These are phyloP conservation scores for Oophaga sylvatica DNA, from an alignment of 2,797 vertebrate species.

Conservation along the genomic window DNA sequence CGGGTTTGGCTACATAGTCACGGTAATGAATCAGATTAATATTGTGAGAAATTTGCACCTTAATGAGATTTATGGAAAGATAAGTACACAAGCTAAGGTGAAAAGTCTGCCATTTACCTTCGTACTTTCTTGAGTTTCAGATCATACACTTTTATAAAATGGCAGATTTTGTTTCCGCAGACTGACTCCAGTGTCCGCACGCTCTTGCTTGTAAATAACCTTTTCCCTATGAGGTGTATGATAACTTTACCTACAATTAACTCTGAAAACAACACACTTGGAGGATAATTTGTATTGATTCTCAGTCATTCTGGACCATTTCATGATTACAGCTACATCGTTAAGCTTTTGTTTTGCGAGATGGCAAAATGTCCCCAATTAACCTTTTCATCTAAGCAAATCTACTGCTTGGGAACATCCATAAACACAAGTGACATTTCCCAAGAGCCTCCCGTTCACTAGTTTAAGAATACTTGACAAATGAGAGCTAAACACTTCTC, in stretches of 20 bases:
- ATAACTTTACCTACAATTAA: conserved; percentile 53
- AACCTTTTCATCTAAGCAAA: conserved; percentile 60
- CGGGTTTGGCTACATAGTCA: no score
- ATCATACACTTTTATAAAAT: neutral
- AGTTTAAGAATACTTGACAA: conserved; percentile 26
- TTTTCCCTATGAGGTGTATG: conserved; percentile 38
- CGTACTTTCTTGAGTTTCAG: neutral
- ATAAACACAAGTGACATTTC: conserved; percentile 55
- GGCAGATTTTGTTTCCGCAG: neutral
- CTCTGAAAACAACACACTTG: conserved; percentile 44
- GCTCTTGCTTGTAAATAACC: conserved; percentile 41
- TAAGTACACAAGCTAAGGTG: no score
- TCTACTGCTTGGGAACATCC: conserved; percentile 37
- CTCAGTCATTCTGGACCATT: conserved; percentile 40
- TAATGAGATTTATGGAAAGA: no score
- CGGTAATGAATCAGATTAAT: no score
- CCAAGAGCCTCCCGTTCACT: conserved; percentile 40
- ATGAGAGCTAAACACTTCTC: conserved; percentile 28
- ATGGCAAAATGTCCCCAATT: conserved; percentile 59
- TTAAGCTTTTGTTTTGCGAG: conserved; percentile 53
- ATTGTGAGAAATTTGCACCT: no score
- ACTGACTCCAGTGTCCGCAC: neutral
- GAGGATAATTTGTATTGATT: conserved; percentile 51
- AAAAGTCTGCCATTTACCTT: no score
- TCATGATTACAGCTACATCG: conserved; percentile 56